Evolutionary conservation across 2,888 invertebrate genomes (phyloP).

Genomic region (Clitarchus hookeri): DNA sequence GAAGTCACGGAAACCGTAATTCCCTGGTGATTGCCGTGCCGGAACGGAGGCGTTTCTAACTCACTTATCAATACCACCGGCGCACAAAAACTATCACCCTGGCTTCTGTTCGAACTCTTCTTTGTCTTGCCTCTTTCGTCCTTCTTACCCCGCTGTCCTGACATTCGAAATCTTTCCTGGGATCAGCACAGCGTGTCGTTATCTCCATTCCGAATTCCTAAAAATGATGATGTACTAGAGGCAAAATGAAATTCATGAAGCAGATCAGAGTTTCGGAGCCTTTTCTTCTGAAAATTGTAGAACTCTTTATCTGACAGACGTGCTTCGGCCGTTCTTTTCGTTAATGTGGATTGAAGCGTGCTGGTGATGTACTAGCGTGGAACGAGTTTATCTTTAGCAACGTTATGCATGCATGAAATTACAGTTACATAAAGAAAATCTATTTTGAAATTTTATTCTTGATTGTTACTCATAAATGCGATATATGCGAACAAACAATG

Average conservation of each 20-base stretch:
- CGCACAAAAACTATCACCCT: not conserved
- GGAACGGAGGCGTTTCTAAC: not conserved
- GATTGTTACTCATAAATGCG: no score
- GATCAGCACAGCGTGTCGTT: not conserved
- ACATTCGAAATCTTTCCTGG: not conserved
- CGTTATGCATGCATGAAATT: no score
- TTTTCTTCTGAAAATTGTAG: not conserved
- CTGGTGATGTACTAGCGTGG: no score
- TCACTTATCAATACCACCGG: not conserved
- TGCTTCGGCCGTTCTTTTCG: not conserved
- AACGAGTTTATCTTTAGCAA: no score
- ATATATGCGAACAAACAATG: no score
- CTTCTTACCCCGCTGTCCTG: not conserved
- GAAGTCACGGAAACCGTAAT: not conserved
- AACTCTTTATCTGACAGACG: not conserved
- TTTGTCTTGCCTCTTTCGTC: not conserved
- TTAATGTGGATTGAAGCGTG: no score
- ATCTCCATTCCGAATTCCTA: not conserved
- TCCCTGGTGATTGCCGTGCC: not conserved
- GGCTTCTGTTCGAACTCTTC: not conserved
- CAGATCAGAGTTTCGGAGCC: not conserved
- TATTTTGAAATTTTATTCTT: no score
- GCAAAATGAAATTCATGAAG: not conserved
- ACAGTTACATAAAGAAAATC: no score
- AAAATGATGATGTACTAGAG: not conserved